A percentile compares a stretch with the other conserved stretches of the same genome.
phyloP scores from a whole-genome alignment of 2,797 vertebrate genomes.

The Sparidentex hasta region DNA sequence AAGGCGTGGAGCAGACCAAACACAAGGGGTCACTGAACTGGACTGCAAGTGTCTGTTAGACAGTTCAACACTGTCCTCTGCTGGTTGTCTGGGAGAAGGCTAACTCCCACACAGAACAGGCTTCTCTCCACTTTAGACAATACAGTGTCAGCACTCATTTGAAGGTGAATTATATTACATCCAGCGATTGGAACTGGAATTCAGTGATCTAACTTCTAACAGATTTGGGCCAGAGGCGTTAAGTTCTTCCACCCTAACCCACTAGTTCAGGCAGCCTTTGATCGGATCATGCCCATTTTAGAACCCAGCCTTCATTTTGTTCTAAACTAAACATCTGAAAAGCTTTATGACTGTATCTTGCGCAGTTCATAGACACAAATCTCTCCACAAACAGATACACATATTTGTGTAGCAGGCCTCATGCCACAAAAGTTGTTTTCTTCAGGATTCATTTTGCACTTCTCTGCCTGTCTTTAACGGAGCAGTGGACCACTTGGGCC shows the following conservation, averaged over 20 bases:
- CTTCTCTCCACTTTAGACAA: not conserved
- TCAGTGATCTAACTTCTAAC: too few relatives aligned
- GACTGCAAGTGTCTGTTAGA: not conserved
- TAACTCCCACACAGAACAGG: not conserved
- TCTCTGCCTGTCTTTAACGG: not conserved
- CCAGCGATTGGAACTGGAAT: too few relatives aligned
- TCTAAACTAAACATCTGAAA: too few relatives aligned
- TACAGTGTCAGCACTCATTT: not conserved
- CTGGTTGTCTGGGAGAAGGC: not conserved
- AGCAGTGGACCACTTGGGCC: not conserved
- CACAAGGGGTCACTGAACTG: constrained; percentile 10
- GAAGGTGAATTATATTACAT: not conserved
- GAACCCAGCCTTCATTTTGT: too few relatives aligned
- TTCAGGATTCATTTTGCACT: not conserved
- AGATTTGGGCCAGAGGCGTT: too few relatives aligned
- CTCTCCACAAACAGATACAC: too few relatives aligned
- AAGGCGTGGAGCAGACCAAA: not conserved
- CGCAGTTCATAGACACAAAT: too few relatives aligned
- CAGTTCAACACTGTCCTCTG: constrained; percentile 56
- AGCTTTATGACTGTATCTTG: too few relatives aligned
- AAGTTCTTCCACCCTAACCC: too few relatives aligned
- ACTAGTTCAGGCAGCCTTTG: too few relatives aligned
- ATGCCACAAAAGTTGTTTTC: not conserved
- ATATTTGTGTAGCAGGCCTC: too few relatives aligned
- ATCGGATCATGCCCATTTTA: too few relatives aligned